These are phyloP conservation scores for Aegotheles bennettii DNA, from an alignment of 2,113 vertebrate genomes.

Conservation along the genomic window DNA sequence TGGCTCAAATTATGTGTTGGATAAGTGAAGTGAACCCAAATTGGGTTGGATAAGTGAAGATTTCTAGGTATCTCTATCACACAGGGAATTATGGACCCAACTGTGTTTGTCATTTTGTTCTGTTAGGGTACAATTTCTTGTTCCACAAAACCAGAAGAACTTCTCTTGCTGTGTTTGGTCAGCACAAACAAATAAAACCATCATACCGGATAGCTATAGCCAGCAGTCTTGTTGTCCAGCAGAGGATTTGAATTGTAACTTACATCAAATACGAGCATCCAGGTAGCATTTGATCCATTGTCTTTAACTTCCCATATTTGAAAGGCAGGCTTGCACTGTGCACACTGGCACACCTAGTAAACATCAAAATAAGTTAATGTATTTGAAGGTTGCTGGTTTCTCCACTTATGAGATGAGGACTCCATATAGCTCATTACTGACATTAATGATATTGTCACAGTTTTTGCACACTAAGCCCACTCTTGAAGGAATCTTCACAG, in stretches of 20 bases:
- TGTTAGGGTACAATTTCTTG: neutral
- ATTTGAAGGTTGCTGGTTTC: neutral
- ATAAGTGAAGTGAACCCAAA: neutral
- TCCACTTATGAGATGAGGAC: neutral
- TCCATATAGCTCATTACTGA: rapidly evolving
- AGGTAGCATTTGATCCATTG: neutral
- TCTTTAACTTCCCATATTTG: neutral
- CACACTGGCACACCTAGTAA: neutral
- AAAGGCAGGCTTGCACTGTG: neutral
- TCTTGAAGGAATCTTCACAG: neutral
- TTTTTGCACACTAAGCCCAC: neutral
- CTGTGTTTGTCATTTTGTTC: neutral
- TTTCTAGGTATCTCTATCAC: neutral
- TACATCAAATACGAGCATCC: neutral
- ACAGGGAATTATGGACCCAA: neutral
- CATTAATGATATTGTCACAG: rapidly evolving
- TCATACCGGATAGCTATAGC: neutral
- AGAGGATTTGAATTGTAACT: neutral
- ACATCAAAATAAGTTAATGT: neutral
- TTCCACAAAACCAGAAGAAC: neutral
- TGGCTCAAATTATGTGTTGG: neutral
- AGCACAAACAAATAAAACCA: neutral
- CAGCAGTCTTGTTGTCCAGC: neutral
- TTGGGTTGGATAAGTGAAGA: neutral
- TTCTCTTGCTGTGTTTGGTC: neutral